These are phyloP conservation scores for Muscicapa comitata DNA, from an alignment of 2,797 vertebrate species.

Conservation along the genomic window DNA sequence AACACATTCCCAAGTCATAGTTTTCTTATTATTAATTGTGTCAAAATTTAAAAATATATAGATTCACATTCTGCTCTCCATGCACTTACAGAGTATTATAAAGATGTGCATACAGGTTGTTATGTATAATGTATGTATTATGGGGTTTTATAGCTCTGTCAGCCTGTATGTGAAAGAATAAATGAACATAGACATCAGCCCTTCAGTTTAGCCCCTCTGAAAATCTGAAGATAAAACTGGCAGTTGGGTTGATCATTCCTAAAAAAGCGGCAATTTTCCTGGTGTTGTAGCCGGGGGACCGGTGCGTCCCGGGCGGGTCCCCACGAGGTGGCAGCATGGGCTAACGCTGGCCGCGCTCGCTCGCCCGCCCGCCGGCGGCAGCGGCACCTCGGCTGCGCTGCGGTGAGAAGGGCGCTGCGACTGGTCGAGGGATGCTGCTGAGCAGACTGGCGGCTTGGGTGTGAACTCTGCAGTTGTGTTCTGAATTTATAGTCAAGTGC, in stretches of 20 bases:
- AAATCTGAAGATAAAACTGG: neutral
- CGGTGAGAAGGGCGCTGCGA: rapidly evolving
- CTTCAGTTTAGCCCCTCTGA: neutral
- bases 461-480: neutral
- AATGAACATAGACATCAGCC: neutral
- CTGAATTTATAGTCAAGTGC: neutral
- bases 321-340: constrained; percentile 56
- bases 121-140: neutral
- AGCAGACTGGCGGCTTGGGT: neutral
- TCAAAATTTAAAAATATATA: neutral
- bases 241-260: neutral
- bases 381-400: too few relatives aligned
- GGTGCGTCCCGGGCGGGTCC: neutral
- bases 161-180: neutral
- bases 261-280: neutral
- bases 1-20: neutral
- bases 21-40: neutral
- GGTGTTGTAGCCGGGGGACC: rapidly evolving
- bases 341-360: neutral
- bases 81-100: neutral
- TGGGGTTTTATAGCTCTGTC: neutral
- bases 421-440: neutral
- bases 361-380: too few relatives aligned
- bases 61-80: neutral
- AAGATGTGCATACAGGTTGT: neutral